A percentile compares a stretch with the other conserved stretches of the same genome.
Conservation (phyloP, 2,113 vertebrate genomes). For the Heterochromis multidens region DNA sequence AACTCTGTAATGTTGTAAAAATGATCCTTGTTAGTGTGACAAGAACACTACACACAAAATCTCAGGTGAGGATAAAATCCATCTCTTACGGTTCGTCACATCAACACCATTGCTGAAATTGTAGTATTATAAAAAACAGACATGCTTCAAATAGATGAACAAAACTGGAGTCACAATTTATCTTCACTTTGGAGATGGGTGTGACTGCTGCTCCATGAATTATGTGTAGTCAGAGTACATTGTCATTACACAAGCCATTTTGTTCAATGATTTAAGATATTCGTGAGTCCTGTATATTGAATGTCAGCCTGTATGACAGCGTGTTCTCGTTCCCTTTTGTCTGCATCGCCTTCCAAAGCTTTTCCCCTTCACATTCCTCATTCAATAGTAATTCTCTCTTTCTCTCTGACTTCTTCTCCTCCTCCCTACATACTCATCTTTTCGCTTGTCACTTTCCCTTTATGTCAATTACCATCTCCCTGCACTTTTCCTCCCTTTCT, state of each 20-base stretch:
- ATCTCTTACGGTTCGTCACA: not conserved
- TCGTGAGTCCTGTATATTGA: conserved; percentile 24
- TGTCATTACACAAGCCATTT: conserved; percentile 58
- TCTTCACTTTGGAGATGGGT: conserved; percentile 5
- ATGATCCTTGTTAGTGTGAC: not conserved
- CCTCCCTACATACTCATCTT: conserved; percentile 55
- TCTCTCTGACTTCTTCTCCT: conserved; percentile 40
- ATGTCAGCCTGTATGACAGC: conserved; percentile 36
- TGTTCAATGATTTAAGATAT: conserved; percentile 64
- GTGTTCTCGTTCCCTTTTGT: conserved; percentile 18
- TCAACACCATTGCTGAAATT: not conserved
- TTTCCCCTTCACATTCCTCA: conserved; percentile 19
- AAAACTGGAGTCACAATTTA: not conserved
- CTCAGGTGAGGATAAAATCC: not conserved
- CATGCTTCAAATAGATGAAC: not conserved
- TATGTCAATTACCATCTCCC: conserved; percentile 62
- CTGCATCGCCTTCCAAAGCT: conserved; percentile 4
- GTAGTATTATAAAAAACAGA: not conserved
- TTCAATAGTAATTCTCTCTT: conserved; percentile 59
- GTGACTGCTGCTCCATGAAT: conserved; percentile 36
- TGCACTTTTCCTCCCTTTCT: conserved; percentile 1
- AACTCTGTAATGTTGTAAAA: not conserved
- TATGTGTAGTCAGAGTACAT: conserved; percentile 34
- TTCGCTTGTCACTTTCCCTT: conserved; percentile 67
- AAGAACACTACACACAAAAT: not conserved